phyloP scores from a whole-genome alignment of 2,888 invertebrate genomes.

The Lithophane leautieri region DNA sequence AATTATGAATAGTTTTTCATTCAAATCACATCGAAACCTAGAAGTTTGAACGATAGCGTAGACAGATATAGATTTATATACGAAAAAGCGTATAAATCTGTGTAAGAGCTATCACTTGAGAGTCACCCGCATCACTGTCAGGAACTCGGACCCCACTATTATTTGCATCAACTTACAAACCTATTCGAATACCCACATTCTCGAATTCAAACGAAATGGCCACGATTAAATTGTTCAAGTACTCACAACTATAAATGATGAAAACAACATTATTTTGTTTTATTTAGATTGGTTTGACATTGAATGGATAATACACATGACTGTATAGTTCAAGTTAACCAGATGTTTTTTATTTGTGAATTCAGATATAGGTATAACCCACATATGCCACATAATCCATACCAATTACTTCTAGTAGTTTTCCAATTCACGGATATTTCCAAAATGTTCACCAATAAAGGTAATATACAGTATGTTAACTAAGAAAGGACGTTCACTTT shows the following conservation, averaged over 20 bases:
- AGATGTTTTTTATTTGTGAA: neutral
- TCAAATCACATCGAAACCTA: neutral
- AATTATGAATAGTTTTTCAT: too few species aligned
- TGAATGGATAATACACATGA: neutral
- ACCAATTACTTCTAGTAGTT: neutral
- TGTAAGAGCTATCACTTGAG: slow-evolving; percentile 71
- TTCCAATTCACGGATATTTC: too few species aligned
- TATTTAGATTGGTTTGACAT: slow-evolving; percentile 1
- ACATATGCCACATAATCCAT: neutral
- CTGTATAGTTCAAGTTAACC: neutral
- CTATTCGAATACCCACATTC: slow-evolving; percentile 55
- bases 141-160: slow-evolving; percentile 67
- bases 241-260: neutral
- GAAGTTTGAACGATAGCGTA: slow-evolving; percentile 16
- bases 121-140: slow-evolving; percentile 84
- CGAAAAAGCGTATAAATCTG: slow-evolving; percentile 71
- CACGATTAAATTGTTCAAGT: slow-evolving; percentile 11
- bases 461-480: too few species aligned
- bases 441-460: neutral
- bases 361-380: neutral
- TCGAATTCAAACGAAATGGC: slow-evolving; percentile 33
- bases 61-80: slow-evolving; percentile 45
- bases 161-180: slow-evolving; percentile 74
- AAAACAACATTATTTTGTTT: slow-evolving; percentile 9
- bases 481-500: too few species aligned